phyloP scores from a whole-genome alignment of 2,888 invertebrate genomes.

The Synergus gifuensis region DNA sequence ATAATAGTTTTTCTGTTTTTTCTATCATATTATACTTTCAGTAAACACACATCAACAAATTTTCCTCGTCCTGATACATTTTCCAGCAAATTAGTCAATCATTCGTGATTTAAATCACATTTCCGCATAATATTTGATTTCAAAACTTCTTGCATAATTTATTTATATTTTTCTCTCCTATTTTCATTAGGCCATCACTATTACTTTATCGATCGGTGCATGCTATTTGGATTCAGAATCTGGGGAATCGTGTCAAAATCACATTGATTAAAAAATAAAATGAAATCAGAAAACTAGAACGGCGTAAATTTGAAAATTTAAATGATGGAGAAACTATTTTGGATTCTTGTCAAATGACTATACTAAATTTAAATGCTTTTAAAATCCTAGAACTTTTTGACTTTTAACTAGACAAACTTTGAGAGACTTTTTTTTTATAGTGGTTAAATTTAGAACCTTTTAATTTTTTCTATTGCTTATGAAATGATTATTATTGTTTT shows the following conservation, averaged over 20 bases:
- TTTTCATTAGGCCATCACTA: too few species aligned
- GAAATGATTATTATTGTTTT: neutral
- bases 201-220: too few species aligned
- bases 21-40: neutral
- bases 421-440: neutral
- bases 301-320: too few species aligned
- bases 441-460: neutral
- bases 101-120: conserved; percentile 31
- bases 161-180: neutral
- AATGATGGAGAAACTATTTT: too few species aligned
- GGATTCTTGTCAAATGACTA: too few species aligned
- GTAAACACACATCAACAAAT: neutral
- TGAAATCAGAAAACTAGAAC: too few species aligned
- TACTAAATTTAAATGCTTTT: neutral
- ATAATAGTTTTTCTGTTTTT: neutral
- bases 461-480: neutral
- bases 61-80: neutral
- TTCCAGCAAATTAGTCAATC: conserved; percentile 11
- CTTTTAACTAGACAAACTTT: neutral
- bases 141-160: too few species aligned
- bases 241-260: too few species aligned
- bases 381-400: neutral
- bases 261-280: too few species aligned
- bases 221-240: too few species aligned
- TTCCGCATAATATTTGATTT: neutral